Conservation (phyloP, 64 coral and sea anemone species). For the Stichodactyla helianthus region DNA sequence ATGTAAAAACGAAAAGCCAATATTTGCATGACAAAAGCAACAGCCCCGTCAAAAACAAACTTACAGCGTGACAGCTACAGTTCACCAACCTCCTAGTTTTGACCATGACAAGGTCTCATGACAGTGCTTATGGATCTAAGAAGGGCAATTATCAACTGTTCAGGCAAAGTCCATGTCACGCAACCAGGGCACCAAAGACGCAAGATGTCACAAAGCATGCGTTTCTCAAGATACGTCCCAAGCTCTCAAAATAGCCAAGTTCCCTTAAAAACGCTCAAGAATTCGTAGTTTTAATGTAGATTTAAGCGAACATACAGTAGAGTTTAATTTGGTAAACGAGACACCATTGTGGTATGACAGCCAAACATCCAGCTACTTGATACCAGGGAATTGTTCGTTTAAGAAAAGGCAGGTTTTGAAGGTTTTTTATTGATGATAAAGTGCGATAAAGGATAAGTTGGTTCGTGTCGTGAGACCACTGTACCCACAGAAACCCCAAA, state of each 20-base stretch:
- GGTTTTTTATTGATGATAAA: constrained; percentile 21
- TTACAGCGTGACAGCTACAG: background rate
- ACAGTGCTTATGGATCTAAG: background rate
- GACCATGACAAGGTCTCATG: background rate
- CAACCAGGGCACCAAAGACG: background rate
- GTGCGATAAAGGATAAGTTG: constrained; percentile 14
- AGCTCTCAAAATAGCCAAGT: background rate
- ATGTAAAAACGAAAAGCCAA: background rate
- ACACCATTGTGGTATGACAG: background rate
- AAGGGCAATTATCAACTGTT: constrained; percentile 16
- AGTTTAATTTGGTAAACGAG: background rate
- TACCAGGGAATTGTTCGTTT: constrained; percentile 7
- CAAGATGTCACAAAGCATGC: background rate
- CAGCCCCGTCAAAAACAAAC: background rate
- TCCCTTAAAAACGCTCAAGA: background rate
- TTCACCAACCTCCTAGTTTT: background rate
- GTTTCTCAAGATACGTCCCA: background rate
- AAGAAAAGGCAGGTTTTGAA: constrained; percentile 3
- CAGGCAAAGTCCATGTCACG: background rate
- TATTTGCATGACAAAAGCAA: background rate
- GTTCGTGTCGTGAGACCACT: constrained; percentile 15
- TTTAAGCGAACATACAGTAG: background rate
- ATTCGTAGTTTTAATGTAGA: background rate
- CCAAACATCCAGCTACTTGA: background rate
- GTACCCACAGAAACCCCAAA: constrained; percentile 1